phyloP scores from a whole-genome alignment of 2,113 vertebrate genomes.

The Oncorhynchus nerka region DNA sequence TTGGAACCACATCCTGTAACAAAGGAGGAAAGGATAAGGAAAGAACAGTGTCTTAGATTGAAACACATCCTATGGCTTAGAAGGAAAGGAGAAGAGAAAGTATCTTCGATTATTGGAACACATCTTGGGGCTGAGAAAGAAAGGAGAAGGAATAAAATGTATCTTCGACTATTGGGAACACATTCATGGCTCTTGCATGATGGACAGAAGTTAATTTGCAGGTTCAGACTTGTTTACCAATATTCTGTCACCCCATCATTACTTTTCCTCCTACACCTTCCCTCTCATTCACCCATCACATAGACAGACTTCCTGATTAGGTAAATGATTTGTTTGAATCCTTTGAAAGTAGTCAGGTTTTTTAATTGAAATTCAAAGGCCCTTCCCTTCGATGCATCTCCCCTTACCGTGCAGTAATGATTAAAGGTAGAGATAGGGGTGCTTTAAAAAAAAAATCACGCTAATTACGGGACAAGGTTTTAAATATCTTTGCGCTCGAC shows the following conservation, averaged over 20 bases:
- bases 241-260: neutral
- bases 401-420: conserved; percentile 27
- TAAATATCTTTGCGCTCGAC: conserved; percentile 53
- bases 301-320: neutral
- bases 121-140: too few species aligned
- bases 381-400: conserved; percentile 24
- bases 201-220: neutral
- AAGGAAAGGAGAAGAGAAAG: too few species aligned
- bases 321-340: neutral
- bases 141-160: too few species aligned
- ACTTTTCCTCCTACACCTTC: neutral
- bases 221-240: neutral
- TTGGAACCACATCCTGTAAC: too few species aligned
- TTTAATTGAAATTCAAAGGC: conserved; percentile 63
- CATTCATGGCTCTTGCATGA: too few species aligned
- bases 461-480: conserved; percentile 57
- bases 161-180: too few species aligned
- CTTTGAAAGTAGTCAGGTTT: conserved; percentile 23
- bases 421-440: conserved; percentile 34
- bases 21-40: too few species aligned
- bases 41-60: too few species aligned
- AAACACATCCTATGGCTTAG: too few species aligned
- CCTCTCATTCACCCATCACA: neutral
- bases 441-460: conserved; percentile 21
- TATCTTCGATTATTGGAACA: too few species aligned